These are phyloP conservation scores for Neopelma chrysocephalum DNA, from an alignment of 2,797 vertebrate genomes.

Conservation along the genomic window DNA sequence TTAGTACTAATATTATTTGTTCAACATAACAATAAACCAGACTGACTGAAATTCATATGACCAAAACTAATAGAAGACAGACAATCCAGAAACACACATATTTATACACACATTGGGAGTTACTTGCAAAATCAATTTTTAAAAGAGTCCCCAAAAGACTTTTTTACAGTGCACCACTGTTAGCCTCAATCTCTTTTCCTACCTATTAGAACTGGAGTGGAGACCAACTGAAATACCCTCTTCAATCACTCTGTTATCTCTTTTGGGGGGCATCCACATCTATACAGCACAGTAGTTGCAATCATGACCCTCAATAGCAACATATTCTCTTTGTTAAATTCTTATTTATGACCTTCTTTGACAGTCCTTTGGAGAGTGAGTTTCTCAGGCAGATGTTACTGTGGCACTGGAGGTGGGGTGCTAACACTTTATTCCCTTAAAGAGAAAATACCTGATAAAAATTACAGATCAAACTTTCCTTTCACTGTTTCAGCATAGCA, in stretches of 20 bases:
- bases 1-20: background rate
- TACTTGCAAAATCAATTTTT: conserved; percentile 38
- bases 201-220: background rate
- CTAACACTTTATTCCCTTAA: background rate
- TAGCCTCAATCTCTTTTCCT: conserved; percentile 5
- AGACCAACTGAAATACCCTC: conserved; percentile 16
- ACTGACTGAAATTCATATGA: background rate
- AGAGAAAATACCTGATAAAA: background rate
- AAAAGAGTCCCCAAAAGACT: background rate
- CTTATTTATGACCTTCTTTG: conserved; percentile 6
- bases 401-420: background rate
- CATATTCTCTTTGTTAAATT: conserved; percentile 31
- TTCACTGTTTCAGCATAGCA: background rate
- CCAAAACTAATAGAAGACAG: background rate
- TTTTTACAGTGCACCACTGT: background rate
- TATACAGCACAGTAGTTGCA: background rate
- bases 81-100: background rate
- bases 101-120: background rate
- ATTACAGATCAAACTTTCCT: background rate
- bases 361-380: background rate
- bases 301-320: background rate
- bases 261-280: background rate
- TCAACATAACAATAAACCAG: background rate
- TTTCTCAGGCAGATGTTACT: background rate
- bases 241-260: conserved; percentile 13